Percentiles rank a stretch among this genome's conserved stretches.
Evolutionary conservation across 1,140 invertebrate genomes (phyloP).

Genomic region (Pogonognathellus flavescens): DNA sequence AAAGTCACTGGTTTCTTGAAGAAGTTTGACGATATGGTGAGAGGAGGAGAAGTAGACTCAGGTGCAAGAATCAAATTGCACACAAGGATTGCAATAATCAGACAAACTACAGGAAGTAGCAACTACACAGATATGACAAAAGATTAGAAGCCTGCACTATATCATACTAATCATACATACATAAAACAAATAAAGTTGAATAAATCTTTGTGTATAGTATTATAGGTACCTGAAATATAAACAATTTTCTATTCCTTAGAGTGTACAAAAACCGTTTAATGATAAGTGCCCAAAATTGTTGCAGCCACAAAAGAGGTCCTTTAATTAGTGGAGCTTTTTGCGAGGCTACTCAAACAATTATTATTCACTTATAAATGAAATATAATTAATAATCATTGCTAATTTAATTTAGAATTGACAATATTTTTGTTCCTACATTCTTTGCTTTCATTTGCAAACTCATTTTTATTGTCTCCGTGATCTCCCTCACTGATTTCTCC

Average conservation of each 20-base stretch:
- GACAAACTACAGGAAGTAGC: slow-evolving; percentile 57
- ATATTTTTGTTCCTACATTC: too few species aligned
- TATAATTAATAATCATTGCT: too few species aligned
- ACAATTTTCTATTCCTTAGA: slow-evolving; percentile 56
- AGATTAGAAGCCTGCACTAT: too few species aligned
- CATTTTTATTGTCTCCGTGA: background rate
- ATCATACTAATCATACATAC: too few species aligned
- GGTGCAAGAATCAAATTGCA: slow-evolving; percentile 54
- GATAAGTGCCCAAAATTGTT: slow-evolving; percentile 62
- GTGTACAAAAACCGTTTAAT: slow-evolving; percentile 62
- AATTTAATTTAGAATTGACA: background rate
- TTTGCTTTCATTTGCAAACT: background rate
- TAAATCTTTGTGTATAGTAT: background rate
- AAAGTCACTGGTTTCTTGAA: slow-evolving; percentile 63
- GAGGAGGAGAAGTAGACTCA: background rate
- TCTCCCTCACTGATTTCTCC: slow-evolving; percentile 21
- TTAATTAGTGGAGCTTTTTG: too few species aligned
- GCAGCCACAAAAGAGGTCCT: too few species aligned
- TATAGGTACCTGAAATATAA: slow-evolving; percentile 59
- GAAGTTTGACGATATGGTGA: slow-evolving; percentile 41
- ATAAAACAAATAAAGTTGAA: background rate
- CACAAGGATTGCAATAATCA: slow-evolving; percentile 57
- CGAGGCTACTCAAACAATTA: too few species aligned
- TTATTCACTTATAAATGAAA: too few species aligned
- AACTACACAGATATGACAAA: slow-evolving; percentile 55